Conservation (phyloP, 2,797 vertebrate genomes). For the Enteromius afrohamiltoni region DNA sequence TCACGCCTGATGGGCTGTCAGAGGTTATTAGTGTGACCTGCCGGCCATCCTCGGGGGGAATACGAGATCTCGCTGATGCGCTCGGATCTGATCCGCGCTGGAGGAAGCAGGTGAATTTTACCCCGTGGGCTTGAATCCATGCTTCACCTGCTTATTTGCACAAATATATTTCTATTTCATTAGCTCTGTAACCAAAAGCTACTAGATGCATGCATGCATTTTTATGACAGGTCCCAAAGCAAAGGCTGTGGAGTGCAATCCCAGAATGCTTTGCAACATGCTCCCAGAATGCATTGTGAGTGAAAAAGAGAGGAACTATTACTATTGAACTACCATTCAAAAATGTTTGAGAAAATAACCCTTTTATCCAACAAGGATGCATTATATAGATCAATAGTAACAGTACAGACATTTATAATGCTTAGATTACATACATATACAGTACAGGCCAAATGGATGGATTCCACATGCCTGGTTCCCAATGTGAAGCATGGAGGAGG, state of each 20-base stretch:
- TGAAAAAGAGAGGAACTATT: not conserved
- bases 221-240: not conserved
- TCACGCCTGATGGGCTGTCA: slow-evolving; percentile 81
- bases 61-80: slow-evolving; percentile 47
- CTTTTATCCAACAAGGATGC: not conserved
- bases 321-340: not conserved
- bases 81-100: not conserved
- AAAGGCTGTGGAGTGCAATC: not conserved
- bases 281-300: not conserved
- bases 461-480: too few species aligned
- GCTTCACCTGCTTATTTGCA: slow-evolving; percentile 20
- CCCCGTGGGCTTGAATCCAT: not conserved
- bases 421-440: too few species aligned
- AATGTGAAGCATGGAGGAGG: too few species aligned
- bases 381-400: not conserved
- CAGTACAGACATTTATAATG: not conserved
- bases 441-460: too few species aligned
- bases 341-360: not conserved
- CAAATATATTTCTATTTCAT: slow-evolving; percentile 16
- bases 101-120: slow-evolving; percentile 11
- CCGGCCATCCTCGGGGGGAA: slow-evolving; percentile 41
- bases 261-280: not conserved
- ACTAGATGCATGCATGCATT: not conserved
- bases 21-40: slow-evolving; percentile 75
- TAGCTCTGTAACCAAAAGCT: not conserved